phyloP scores from a whole-genome alignment of 2,113 vertebrate genomes.

The Picathartes gymnocephalus region DNA sequence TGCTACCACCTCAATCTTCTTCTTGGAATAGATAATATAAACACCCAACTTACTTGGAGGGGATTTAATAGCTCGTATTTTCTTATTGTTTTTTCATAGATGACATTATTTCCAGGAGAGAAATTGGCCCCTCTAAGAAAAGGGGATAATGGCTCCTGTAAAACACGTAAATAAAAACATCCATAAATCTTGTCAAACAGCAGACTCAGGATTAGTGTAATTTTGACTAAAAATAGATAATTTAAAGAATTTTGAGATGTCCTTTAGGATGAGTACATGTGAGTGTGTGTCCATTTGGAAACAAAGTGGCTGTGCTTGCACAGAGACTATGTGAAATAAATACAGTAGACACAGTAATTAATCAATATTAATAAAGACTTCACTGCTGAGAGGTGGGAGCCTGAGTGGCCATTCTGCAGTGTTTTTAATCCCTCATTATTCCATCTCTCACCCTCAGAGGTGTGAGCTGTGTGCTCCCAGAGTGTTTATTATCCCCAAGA shows the following conservation, averaged over 20 bases:
- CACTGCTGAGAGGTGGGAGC: background rate
- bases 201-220: background rate
- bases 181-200: background rate
- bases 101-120: constrained; percentile 73
- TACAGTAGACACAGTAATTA: background rate
- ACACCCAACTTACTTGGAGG: constrained; percentile 60
- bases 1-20: background rate
- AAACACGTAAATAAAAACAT: background rate
- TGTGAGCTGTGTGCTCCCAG: background rate
- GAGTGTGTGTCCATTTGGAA: background rate
- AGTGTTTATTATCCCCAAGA: background rate
- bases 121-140: constrained; percentile 69
- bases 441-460: background rate
- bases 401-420: background rate
- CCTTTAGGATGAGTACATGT: background rate
- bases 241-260: background rate
- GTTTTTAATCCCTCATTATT: background rate
- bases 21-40: background rate
- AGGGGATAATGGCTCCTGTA: constrained; percentile 70
- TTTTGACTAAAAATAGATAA: background rate
- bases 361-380: background rate
- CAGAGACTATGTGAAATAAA: background rate
- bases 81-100: constrained; percentile 80
- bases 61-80: constrained; percentile 73
- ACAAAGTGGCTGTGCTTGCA: background rate